Conservation (phyloP, 2,113 vertebrate genomes). For the Microtus ochrogaster region DNA sequence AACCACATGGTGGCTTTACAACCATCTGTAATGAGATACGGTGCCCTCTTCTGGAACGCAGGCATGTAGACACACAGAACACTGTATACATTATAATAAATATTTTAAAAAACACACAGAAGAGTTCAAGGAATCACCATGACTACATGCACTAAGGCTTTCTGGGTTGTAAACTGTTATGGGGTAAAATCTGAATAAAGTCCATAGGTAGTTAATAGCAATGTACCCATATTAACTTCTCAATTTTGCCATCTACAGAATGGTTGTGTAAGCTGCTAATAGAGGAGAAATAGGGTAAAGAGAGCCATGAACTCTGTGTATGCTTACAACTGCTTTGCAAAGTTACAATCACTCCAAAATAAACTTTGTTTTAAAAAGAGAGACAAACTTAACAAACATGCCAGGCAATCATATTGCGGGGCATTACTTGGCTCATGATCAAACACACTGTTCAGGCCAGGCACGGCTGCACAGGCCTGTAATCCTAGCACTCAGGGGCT, state of each 20-base stretch:
- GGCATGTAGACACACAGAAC: no score
- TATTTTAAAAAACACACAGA: not conserved
- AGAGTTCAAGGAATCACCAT: not conserved
- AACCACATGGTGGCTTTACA: no score
- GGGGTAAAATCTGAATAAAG: slow-evolving; percentile 37
- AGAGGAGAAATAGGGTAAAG: not conserved
- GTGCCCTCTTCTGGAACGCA: no score
- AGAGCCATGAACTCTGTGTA: not conserved
- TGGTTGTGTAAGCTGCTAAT: not conserved
- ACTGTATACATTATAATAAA: no score
- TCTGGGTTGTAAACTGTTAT: not conserved
- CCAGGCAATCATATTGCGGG: not conserved
- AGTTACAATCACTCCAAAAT: slow-evolving; percentile 17
- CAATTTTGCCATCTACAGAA: not conserved
- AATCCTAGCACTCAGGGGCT: not conserved
- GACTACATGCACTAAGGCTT: not conserved
- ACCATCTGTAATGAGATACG: no score
- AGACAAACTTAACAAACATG: slow-evolving; percentile 15
- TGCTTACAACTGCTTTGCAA: not conserved
- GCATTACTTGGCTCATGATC: not conserved
- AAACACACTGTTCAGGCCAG: not conserved
- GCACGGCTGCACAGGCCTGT: not conserved
- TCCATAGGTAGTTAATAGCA: not conserved
- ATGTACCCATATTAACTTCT: not conserved
- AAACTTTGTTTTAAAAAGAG: slow-evolving; percentile 48